Conservation (phyloP, 1,140 invertebrate species). For the Centruroides sculpturatus region DNA sequence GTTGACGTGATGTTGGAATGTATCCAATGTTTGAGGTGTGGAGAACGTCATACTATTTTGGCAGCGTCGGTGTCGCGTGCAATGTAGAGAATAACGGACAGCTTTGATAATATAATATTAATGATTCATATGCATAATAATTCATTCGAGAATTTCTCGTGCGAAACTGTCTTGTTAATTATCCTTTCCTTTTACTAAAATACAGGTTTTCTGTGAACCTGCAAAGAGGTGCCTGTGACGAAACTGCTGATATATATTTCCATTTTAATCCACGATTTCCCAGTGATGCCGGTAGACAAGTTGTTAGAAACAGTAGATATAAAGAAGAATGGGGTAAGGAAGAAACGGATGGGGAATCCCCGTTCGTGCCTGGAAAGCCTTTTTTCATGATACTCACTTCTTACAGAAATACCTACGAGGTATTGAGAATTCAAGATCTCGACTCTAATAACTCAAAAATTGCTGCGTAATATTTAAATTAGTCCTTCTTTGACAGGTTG, state of each 20-base stretch:
- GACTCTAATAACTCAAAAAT: neutral
- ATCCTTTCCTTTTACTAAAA: too few relatives aligned
- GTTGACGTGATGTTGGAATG: too few relatives aligned
- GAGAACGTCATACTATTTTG: too few relatives aligned
- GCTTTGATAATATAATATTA: too few relatives aligned
- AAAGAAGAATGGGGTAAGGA: slow-evolving; percentile 4
- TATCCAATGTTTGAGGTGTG: too few relatives aligned
- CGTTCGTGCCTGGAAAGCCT: neutral
- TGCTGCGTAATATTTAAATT: neutral
- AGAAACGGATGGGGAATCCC: neutral
- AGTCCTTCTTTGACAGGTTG: neutral
- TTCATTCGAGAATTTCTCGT: too few relatives aligned
- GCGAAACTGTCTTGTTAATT: too few relatives aligned
- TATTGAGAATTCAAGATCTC: neutral
- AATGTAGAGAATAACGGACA: too few relatives aligned
- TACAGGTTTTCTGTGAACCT: neutral
- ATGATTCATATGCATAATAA: too few relatives aligned
- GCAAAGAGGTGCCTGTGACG: neutral
- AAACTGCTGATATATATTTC: neutral
- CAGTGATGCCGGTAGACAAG: neutral
- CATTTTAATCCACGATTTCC: slow-evolving; percentile 8
- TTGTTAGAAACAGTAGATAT: slow-evolving; percentile 3
- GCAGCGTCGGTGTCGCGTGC: too few relatives aligned
- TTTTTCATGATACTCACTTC: slow-evolving; percentile 14
- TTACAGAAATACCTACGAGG: slow-evolving; percentile 12